Conservation (phyloP, 2,113 vertebrate genomes). For the Podarcis muralis region DNA sequence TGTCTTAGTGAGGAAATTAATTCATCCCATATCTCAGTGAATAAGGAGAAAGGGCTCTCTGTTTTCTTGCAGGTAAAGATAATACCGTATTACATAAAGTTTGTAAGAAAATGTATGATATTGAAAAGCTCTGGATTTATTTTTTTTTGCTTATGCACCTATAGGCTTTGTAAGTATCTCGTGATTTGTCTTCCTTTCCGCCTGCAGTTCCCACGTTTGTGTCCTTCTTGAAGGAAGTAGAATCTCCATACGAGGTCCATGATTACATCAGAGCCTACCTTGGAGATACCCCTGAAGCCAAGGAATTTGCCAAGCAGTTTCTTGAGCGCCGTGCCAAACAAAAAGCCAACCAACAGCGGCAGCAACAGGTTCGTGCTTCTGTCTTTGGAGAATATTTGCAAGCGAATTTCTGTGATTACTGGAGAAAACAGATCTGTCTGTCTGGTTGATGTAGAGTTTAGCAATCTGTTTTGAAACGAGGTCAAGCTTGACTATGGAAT, state of each 20-base stretch:
- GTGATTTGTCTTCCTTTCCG: constrained; percentile 39
- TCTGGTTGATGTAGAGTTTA: background rate
- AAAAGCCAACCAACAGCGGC: constrained; percentile 90
- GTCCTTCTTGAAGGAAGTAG: constrained; percentile 98
- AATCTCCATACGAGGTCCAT: constrained; percentile 97
- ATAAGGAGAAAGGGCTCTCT: background rate
- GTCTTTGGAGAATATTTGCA: background rate
- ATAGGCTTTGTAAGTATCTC: background rate
- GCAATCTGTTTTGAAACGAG: background rate
- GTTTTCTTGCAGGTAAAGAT: background rate
- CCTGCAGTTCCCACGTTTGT: constrained; percentile 96
- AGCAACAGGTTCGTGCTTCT: constrained; percentile 70
- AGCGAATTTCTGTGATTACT: accelerated
- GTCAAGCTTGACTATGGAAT: background rate
- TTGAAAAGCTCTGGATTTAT: background rate
- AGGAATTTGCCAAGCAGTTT: constrained; percentile 99
- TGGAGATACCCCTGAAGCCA: constrained; percentile 96
- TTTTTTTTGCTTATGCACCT: background rate
- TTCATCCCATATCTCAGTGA: background rate
- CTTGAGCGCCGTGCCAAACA: constrained; percentile 99
- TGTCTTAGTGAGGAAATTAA: background rate
- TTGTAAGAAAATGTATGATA: background rate
- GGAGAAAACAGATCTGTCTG: background rate
- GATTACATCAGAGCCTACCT: constrained; percentile 97
- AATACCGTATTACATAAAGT: background rate